Percentiles rank a stretch among this genome's conserved stretches.
These are phyloP conservation scores for Circaetus gallicus DNA, from an alignment of 2,113 vertebrate species.

Conservation along the genomic window DNA sequence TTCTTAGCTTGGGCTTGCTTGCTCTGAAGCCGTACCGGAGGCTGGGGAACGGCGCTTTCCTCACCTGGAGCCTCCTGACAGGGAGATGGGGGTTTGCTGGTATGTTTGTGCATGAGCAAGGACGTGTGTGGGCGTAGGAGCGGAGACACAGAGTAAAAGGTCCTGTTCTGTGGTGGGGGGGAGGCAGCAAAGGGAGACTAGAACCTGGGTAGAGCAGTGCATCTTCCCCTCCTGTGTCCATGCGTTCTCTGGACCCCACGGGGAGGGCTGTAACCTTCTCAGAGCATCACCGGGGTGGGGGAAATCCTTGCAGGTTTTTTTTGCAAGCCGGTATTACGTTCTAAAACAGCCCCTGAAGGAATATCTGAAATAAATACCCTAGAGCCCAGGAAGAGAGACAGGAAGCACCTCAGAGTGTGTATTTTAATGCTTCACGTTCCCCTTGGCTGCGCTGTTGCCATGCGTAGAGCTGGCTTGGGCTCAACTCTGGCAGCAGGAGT, in stretches of 20 bases:
- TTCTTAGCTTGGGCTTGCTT: not conserved
- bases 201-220: accelerated
- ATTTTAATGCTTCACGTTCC: not conserved
- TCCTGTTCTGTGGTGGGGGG: accelerated
- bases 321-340: accelerated
- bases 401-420: accelerated
- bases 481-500: accelerated
- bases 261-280: not conserved
- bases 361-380: not conserved
- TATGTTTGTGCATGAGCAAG: accelerated
- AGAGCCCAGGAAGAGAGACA: not conserved
- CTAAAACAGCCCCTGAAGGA: not conserved
- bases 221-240: accelerated
- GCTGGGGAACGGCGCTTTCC: accelerated
- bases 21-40: not conserved
- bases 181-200: not conserved
- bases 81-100: not conserved
- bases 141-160: accelerated
- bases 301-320: not conserved
- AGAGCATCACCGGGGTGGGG: accelerated
- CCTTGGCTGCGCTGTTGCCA: not conserved
- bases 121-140: accelerated
- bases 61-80: not conserved
- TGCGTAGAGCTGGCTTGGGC: not conserved
- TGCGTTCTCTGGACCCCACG: accelerated